These are phyloP conservation scores for Orthonyx spaldingii DNA, from an alignment of 2,113 vertebrate genomes.

Conservation along the genomic window DNA sequence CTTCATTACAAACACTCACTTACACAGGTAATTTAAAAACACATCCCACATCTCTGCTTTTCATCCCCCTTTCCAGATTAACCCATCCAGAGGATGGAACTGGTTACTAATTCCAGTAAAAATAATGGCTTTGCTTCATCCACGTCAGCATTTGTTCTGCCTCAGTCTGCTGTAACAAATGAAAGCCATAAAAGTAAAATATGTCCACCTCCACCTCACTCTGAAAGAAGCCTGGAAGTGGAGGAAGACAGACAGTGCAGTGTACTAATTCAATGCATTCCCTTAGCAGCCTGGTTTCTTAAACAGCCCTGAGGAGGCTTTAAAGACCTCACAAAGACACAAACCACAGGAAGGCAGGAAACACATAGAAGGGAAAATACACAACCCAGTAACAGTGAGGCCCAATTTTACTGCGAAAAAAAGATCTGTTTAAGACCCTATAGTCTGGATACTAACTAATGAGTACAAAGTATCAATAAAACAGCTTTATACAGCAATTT, in stretches of 20 bases:
- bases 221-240: background rate
- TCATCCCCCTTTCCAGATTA: background rate
- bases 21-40: background rate
- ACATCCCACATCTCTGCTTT: background rate
- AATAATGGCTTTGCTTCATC: background rate
- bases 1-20: background rate
- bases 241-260: background rate
- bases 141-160: background rate
- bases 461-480: background rate
- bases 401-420: rapidly evolving
- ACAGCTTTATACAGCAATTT: background rate
- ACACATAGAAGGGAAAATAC: background rate
- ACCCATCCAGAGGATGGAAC: background rate
- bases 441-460: background rate
- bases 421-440: background rate
- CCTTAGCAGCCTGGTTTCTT: background rate
- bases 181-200: background rate
- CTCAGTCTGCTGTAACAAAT: background rate
- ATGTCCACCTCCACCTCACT: background rate
- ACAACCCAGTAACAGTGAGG: background rate
- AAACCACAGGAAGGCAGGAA: background rate
- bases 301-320: background rate
- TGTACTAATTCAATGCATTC: background rate
- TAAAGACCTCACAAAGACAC: background rate
- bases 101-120: background rate